Percentiles rank a stretch among this genome's conserved stretches.
phyloP scores from a whole-genome alignment of 2,888 invertebrate genomes.

The Resseliella maxima region DNA sequence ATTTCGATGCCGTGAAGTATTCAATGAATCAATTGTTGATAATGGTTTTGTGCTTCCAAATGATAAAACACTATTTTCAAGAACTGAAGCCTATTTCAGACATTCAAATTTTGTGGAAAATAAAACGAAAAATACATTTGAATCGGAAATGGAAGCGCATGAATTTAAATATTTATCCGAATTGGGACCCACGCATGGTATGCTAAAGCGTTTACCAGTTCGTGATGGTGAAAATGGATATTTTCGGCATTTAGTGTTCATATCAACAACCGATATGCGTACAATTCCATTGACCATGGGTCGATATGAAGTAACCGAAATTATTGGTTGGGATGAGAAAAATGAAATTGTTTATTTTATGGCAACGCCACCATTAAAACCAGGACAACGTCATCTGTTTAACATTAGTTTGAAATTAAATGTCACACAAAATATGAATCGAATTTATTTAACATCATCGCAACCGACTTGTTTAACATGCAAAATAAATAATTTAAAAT shows the following conservation, averaged over 20 bases:
- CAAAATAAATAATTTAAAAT: constrained; percentile 60
- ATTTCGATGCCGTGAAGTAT: constrained; percentile 80
- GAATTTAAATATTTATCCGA: constrained; percentile 60
- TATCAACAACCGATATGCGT: constrained; percentile 66
- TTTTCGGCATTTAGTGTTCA: constrained; percentile 71
- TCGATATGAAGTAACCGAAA: constrained; percentile 78
- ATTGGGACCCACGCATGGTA: constrained; percentile 61
- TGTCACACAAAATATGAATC: constrained; percentile 66
- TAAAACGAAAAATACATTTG: background rate
- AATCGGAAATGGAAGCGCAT: constrained; percentile 43
- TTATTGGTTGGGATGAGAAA: constrained; percentile 82
- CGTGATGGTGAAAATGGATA: constrained; percentile 74
- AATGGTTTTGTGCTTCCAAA: constrained; percentile 67
- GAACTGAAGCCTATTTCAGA: constrained; percentile 58
- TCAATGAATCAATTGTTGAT: constrained; percentile 65
- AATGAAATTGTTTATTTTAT: constrained; percentile 82
- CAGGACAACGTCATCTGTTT: constrained; percentile 85
- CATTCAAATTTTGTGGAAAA: background rate
- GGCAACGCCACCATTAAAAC: constrained; percentile 80
- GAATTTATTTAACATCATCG: constrained; percentile 66
- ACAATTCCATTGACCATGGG: constrained; percentile 75
- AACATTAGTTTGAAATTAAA: constrained; percentile 72
- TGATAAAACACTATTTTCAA: constrained; percentile 66
- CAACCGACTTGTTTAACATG: background rate
- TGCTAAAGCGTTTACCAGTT: constrained; percentile 72